A percentile compares a stretch with the other conserved stretches of the same genome.
Conservation (phyloP, 2,113 vertebrate genomes). For the Pristiophorus japonicus region DNA sequence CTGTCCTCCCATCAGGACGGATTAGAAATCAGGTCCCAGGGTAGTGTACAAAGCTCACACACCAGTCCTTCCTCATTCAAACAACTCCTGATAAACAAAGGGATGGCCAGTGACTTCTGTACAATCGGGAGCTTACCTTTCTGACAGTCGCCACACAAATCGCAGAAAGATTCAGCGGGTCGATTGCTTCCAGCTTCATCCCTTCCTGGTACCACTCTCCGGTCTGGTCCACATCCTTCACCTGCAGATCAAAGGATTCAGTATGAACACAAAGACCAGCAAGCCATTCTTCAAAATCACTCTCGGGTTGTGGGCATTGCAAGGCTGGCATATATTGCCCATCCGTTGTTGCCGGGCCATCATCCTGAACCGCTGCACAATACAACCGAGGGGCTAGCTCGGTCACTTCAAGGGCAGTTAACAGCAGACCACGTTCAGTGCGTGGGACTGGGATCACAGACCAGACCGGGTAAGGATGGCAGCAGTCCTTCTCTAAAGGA, state of each 20-base stretch:
- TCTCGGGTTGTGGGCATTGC: background rate
- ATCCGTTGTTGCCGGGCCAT: background rate
- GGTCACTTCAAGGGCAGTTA: background rate
- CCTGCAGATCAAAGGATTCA: conserved; percentile 53
- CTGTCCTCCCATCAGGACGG: background rate
- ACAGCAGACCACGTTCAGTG: background rate
- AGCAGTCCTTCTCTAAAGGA: background rate
- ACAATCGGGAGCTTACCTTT: conserved; percentile 70
- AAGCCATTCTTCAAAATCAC: background rate
- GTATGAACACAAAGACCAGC: background rate
- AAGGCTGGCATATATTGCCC: background rate
- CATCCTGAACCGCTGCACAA: background rate
- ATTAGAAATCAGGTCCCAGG: background rate
- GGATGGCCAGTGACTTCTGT: background rate
- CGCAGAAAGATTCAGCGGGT: conserved; percentile 94
- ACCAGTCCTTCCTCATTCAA: background rate
- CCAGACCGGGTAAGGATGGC: background rate
- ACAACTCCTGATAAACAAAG: background rate
- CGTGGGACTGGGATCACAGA: background rate
- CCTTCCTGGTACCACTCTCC: conserved; percentile 95
- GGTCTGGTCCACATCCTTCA: conserved; percentile 87
- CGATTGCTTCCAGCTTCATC: conserved; percentile 97
- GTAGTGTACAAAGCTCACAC: too few species aligned
- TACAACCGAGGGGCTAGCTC: background rate
- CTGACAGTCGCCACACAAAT: conserved; percentile 97